A percentile compares a stretch with the other conserved stretches of the same genome.
phyloP scores from a whole-genome alignment of 2,113 vertebrate genomes.

The Planiliza haematocheilus region DNA sequence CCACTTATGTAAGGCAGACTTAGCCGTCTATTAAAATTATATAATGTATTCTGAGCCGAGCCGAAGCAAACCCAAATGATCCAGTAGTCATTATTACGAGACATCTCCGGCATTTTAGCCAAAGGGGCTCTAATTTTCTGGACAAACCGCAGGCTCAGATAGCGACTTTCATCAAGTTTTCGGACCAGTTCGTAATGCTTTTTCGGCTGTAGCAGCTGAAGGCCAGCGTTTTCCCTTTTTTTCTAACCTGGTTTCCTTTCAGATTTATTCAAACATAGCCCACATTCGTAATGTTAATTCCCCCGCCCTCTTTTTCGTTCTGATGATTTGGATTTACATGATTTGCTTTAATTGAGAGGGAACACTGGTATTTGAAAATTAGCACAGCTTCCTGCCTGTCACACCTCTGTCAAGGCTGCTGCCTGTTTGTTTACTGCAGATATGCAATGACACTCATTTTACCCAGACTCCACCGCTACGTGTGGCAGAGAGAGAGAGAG shows the following conservation, averaged over 20 bases:
- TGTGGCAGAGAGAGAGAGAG: conserved; percentile 61
- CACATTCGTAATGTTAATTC: neutral
- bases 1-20: no score
- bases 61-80: no score
- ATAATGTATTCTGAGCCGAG: no score
- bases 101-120: no score
- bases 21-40: no score
- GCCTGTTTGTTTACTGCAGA: conserved; percentile 71
- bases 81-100: no score
- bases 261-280: neutral
- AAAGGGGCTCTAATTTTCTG: neutral
- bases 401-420: conserved; percentile 55
- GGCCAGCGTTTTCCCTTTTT: neutral
- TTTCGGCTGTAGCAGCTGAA: conserved; percentile 5
- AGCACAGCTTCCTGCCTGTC: conserved; percentile 36
- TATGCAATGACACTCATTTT: conserved; percentile 71
- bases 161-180: neutral
- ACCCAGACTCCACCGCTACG: conserved; percentile 56
- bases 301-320: neutral
- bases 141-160: neutral
- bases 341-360: neutral
- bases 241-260: neutral
- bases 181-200: no score
- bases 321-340: no score
- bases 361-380: conserved; percentile 53